Percentiles rank a stretch among this genome's conserved stretches.
phyloP scores from a whole-genome alignment of 2,113 vertebrate species.

The Myocastor coypus region DNA sequence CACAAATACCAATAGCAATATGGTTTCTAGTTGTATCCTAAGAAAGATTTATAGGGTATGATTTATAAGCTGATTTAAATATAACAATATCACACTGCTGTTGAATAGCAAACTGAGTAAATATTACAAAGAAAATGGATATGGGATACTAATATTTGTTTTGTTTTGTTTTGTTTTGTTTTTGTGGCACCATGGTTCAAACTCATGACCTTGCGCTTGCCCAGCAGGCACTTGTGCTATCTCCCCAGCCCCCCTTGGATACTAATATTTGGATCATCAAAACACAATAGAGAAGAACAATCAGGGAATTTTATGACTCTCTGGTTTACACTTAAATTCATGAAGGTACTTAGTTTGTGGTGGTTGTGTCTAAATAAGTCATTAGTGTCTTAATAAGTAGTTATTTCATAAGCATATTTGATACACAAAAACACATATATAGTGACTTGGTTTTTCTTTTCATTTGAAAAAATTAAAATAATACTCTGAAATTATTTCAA shows the following conservation, averaged over 20 bases:
- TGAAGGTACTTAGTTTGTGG: constrained; percentile 28
- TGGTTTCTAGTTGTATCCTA: background rate
- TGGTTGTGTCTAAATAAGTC: background rate
- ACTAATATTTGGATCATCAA: background rate
- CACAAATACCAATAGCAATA: constrained; percentile 20
- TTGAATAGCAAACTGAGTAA: constrained; percentile 14
- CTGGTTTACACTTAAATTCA: constrained; percentile 17
- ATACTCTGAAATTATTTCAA: background rate
- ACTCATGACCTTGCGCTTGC: too few species aligned
- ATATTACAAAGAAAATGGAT: constrained; percentile 24
- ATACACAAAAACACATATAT: background rate
- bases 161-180: too few species aligned
- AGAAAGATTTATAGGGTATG: background rate
- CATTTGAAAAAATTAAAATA: constrained; percentile 42
- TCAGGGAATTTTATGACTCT: background rate
- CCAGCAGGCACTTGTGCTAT: too few species aligned
- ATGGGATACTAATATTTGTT: too few species aligned
- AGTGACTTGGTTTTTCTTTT: background rate
- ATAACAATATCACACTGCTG: background rate
- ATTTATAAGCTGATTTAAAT: constrained; percentile 38
- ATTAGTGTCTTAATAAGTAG: background rate
- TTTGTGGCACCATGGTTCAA: too few species aligned
- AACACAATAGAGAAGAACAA: constrained; percentile 16
- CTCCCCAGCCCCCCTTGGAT: too few species aligned
- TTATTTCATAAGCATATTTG: constrained; percentile 8